A percentile compares a stretch with the other conserved stretches of the same genome.
phyloP scores from a whole-genome alignment of 2,797 vertebrate species.

The Mionectes olivaceus region DNA sequence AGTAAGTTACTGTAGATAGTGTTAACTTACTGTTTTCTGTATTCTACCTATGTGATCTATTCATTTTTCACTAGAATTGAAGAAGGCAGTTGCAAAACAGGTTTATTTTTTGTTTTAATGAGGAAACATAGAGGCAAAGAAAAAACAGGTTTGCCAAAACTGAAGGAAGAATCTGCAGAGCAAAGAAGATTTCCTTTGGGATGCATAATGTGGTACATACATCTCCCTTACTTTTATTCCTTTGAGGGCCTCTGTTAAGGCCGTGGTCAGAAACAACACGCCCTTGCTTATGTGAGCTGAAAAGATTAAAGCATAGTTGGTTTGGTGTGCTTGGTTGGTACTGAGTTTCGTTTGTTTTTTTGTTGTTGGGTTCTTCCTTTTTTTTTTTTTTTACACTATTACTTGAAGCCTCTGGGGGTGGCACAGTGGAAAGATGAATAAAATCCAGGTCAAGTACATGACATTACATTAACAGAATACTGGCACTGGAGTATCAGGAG shows the following conservation, averaged over 20 bases:
- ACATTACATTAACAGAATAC: background rate
- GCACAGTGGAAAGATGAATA: background rate
- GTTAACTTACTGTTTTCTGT: background rate
- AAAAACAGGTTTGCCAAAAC: background rate
- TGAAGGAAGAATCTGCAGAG: background rate
- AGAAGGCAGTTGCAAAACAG: background rate
- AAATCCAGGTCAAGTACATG: background rate
- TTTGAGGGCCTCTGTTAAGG: background rate
- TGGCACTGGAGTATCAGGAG: background rate
- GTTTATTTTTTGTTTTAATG: background rate
- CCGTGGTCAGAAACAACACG: background rate
- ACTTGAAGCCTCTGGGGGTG: background rate
- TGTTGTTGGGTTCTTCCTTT: accelerated
- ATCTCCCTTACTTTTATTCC: background rate
- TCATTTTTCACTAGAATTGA: background rate
- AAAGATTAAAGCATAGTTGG: background rate
- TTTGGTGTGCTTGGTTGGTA: background rate
- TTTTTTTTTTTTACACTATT: background rate
- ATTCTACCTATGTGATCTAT: background rate
- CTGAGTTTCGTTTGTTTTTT: background rate
- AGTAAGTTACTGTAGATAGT: background rate
- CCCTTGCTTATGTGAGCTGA: background rate
- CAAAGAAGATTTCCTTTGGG: background rate
- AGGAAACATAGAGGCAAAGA: background rate
- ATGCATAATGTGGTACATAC: background rate